Base-by-base conservation (phyloP, 2,888 invertebrate genomes). In the Sabatieria punctata region DNA sequence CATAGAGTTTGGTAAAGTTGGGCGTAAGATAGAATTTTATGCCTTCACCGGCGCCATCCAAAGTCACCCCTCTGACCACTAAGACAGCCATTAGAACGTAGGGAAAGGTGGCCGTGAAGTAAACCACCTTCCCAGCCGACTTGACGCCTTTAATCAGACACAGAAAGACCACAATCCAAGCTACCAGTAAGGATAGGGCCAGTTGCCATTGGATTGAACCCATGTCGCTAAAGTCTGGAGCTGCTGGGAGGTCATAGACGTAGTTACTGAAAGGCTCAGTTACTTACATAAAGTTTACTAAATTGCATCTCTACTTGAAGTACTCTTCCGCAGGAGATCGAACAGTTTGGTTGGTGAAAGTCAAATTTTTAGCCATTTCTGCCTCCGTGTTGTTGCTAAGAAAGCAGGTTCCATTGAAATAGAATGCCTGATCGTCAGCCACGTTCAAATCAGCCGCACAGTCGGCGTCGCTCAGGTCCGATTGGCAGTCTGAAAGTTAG, bases 191-290 rank as follows among this genome's bases (percentile, higher is more conserved):
- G 2, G 40, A 25, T 15, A 4, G 27, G 21, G 23, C 11, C 24
- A 48, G 51, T 15, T 52, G 54, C 46, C 35, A 48, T 44, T 60
- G 60, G 22, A 60, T 39, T 0, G 45, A 46, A 11, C 53, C 53
- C n/a, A 55, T 42, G 24, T 51, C 52, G 24, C 51, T 49, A 42
- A 60, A 53, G 13, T 54, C 51, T 1, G 37, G 35, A 1, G 55
- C 51, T 24, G 50, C 52, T 15, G n/a, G n/a, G n/a, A 51, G 52
- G 13, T 48, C 49, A 8, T 58, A 52, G 13, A 60, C 52, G 39
- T 56, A 55, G 43, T 54, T 48, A 36, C 57, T 58, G 30, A 25
- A 54, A 54, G 35, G 27, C 6, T 4, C 6, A 33, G 15, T 1
- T 19, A 6, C 13, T 4, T 4, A 15, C 4, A 19, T 36, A 15